phyloP scores from a whole-genome alignment of 2,888 invertebrate species.

The Caenorhabditis virilis region DNA sequence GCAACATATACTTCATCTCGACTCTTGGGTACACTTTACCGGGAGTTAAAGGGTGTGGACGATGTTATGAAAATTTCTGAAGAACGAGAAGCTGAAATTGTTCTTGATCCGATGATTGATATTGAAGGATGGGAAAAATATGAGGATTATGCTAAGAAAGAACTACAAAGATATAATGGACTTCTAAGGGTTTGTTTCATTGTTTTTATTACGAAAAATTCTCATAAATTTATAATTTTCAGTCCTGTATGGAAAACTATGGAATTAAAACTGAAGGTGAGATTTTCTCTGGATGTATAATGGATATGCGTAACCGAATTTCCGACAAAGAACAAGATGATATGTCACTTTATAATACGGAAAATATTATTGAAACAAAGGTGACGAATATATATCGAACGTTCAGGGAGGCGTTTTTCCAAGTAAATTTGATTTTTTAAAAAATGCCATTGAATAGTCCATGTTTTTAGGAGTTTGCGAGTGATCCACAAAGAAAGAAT shows the following conservation, averaged over 20 bases:
- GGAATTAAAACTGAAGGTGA: slow-evolving; percentile 62
- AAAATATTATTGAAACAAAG: slow-evolving; percentile 60
- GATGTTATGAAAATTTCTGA: slow-evolving; percentile 47
- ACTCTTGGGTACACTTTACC: slow-evolving; percentile 61
- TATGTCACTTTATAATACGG: slow-evolving; percentile 62
- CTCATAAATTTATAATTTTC: slow-evolving; percentile 6
- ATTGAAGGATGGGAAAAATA: slow-evolving; percentile 27
- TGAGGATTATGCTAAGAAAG: slow-evolving; percentile 16
- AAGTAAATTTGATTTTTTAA: too few species aligned
- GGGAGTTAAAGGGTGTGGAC: slow-evolving; percentile 38
- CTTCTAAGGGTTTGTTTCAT: slow-evolving; percentile 30
- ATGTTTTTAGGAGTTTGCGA: slow-evolving; percentile 8
- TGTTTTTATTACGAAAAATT: too few species aligned
- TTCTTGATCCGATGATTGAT: slow-evolving; percentile 19
- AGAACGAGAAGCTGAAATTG: slow-evolving; percentile 27
- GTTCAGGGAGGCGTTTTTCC: slow-evolving; percentile 35
- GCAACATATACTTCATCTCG: slow-evolving; percentile 40
- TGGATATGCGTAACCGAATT: slow-evolving; percentile 53
- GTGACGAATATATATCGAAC: slow-evolving; percentile 19
- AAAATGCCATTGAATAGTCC: too few species aligned
- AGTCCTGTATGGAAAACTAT: slow-evolving; percentile 56
- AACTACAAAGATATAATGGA: slow-evolving; percentile 41
- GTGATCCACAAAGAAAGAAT: background rate
- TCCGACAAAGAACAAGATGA: slow-evolving; percentile 64
- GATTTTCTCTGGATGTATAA: slow-evolving; percentile 58